A percentile compares a stretch with the other conserved stretches of the same genome.
These are phyloP conservation scores for Allolobophora icterica DNA, from an alignment of 2,888 invertebrate genomes.

Conservation along the genomic window DNA sequence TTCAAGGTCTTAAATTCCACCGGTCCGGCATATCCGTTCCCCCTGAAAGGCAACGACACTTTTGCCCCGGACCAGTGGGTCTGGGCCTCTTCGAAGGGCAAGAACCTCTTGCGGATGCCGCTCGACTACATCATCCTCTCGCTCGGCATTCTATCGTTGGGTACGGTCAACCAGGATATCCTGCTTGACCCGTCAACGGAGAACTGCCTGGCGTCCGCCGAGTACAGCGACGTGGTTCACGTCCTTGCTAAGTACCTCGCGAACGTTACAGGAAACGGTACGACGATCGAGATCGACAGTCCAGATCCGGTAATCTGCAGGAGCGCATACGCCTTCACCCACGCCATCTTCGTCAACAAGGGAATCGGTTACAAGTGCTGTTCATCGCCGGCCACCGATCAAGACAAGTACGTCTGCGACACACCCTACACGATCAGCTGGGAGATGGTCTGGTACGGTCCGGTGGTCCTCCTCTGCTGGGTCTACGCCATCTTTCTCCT, in stretches of 20 bases:
- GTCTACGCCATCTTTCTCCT: conserved; percentile 37
- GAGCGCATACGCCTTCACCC: conserved; percentile 39
- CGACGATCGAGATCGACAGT: conserved; percentile 10
- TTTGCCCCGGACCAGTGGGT: conserved; percentile 39
- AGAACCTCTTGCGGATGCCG: conserved; percentile 38
- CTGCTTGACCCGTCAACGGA: conserved; percentile 21
- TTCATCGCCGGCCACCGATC: not conserved
- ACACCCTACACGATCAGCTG: conserved; percentile 33
- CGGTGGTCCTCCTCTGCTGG: conserved; percentile 37
- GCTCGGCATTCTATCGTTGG: conserved; percentile 35
- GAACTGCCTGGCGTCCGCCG: conserved; percentile 1
- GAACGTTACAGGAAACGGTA: conserved; percentile 35
- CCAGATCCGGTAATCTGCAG: conserved; percentile 35
- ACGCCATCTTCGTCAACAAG: conserved; percentile 34
- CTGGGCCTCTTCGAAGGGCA: conserved; percentile 37
- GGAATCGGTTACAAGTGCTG: conserved; percentile 40
- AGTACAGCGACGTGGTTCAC: conserved; percentile 20
- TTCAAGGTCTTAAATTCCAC: not conserved
- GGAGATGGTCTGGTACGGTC: conserved; percentile 41
- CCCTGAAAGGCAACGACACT: conserved; percentile 23
- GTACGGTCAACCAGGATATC: conserved; percentile 28
- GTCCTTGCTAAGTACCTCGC: conserved; percentile 33
- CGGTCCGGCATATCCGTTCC: not conserved
- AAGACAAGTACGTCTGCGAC: conserved; percentile 31
- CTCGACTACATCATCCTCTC: conserved; percentile 38